These are phyloP conservation scores for Electrophaes corylata DNA, from an alignment of 2,888 invertebrate species.

Conservation along the genomic window DNA sequence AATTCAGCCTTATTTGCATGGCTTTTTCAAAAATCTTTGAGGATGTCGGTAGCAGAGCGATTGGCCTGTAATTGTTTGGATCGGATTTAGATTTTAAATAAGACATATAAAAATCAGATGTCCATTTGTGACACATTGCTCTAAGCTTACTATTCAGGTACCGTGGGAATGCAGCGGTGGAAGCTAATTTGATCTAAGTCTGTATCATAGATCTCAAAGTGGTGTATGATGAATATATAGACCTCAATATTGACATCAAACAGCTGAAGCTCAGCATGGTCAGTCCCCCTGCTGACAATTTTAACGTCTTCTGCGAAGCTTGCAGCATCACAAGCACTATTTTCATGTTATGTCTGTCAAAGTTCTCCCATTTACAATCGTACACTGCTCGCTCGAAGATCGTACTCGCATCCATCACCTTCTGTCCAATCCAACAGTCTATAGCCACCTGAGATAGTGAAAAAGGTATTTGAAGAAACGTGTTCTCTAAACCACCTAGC, in stretches of 20 bases:
- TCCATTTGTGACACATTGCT: too few relatives aligned
- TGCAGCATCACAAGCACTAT: conserved; percentile 51
- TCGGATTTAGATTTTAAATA: too few relatives aligned
- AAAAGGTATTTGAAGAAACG: conserved; percentile 56
- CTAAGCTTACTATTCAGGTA: background rate
- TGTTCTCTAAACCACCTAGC: conserved; percentile 63
- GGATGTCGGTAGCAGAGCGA: too few relatives aligned
- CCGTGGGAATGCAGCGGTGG: background rate
- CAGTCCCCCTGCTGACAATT: conserved; percentile 52
- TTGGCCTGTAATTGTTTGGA: too few relatives aligned
- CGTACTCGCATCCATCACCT: conserved; percentile 49
- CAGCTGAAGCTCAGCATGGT: conserved; percentile 45
- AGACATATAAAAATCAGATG: too few relatives aligned
- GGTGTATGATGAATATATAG: conserved; percentile 54
- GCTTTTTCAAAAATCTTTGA: too few relatives aligned
- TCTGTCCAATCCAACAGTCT: conserved; percentile 55
- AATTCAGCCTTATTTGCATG: too few relatives aligned
- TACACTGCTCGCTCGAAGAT: conserved; percentile 51
- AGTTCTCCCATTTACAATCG: conserved; percentile 54
- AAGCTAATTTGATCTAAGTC: background rate
- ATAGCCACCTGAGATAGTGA: conserved; percentile 55
- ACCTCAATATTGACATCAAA: conserved; percentile 48
- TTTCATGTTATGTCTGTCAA: conserved; percentile 49
- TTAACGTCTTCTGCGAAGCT: conserved; percentile 52
- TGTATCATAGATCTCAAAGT: conserved; percentile 44